Evolutionary conservation across 2,888 invertebrate species (phyloP), one percentile per base, ranked within the genome.

Genomic region (Congeria kusceri): DNA sequence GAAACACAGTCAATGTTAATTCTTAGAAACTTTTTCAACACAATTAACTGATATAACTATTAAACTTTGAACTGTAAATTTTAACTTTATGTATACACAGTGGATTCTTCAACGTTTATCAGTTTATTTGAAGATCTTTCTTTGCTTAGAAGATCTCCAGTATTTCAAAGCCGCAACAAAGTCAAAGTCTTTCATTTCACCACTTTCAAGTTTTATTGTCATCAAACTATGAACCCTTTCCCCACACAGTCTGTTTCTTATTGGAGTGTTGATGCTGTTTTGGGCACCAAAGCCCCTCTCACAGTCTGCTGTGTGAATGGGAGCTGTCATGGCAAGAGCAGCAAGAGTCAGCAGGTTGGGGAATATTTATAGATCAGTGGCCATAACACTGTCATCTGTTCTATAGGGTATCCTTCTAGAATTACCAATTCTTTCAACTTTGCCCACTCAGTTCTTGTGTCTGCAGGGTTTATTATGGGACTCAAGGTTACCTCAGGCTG

Each of bases 221-320:
- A 57, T 11, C 5, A 57, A 28, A 27, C 58, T 44, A 44, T 59
- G n/a, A n/a, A n/a, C n/a, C n/a, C n/a, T n/a, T n/a, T n/a, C n/a
- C n/a, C n/a, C n/a, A 57, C 18, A 59, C 58, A 69, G 69, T 49
- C 69, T 69, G 27, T 61, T 61, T 46, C 69, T 69, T n/a, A 44
- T 3, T 27, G 44, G 25, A n/a, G 59, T 59, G 28, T 49, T 63
- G 18, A 63, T 27, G 1, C 5, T 13, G 23, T 70, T 70, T 29
- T 70, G 62, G 28, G 70, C 62, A 70, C 70, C 62, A 25, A 71
- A 71, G 39, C 64, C 63, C 15, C 64, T 57, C 29, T 69, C 69
- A 69, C 69, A 66, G 13, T 49, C 53, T 15, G 66, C 20, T 2
- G 66, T 66, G 28, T 66, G 53, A 15, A 67, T 53, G 25, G 53